phyloP scores from a whole-genome alignment of 2,888 invertebrate species.

The Ametastegia equiseti region DNA sequence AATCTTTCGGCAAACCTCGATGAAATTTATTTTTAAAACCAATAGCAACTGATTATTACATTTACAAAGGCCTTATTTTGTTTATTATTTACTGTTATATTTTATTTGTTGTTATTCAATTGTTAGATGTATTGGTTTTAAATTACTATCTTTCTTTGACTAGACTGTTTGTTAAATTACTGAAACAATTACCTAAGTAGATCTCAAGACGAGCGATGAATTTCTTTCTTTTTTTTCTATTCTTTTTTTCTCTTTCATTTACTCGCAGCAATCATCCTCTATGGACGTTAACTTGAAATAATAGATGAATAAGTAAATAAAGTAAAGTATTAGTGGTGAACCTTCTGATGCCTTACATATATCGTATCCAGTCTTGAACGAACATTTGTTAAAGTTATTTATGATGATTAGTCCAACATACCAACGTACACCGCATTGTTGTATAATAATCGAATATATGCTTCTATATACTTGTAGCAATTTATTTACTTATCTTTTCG shows the following conservation, averaged over 20 bases:
- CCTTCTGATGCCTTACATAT: slow-evolving; percentile 48
- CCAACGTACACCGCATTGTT: not conserved
- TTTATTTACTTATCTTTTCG: not conserved
- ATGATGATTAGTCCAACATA: not conserved
- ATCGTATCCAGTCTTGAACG: slow-evolving; percentile 40
- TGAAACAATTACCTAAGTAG: too few relatives aligned
- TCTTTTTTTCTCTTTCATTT: not conserved
- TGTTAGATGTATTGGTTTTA: not conserved
- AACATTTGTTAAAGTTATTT: slow-evolving; percentile 34
- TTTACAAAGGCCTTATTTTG: not conserved
- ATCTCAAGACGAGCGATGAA: too few relatives aligned
- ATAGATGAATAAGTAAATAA: not conserved
- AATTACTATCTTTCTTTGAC: not conserved
- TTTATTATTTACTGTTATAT: not conserved
- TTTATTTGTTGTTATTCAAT: slow-evolving; percentile 7
- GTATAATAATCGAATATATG: slow-evolving; percentile 4
- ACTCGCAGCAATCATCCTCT: slow-evolving; percentile 16
- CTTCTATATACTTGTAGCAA: not conserved
- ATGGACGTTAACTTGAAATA: slow-evolving; percentile 17
- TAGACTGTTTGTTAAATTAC: too few relatives aligned
- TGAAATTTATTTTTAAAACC: slow-evolving; percentile 18
- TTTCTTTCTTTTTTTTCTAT: not conserved
- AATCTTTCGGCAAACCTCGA: not conserved
- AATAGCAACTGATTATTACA: not conserved
- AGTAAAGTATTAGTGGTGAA: slow-evolving; percentile 34